Base-by-base conservation (phyloP, 2,888 invertebrate genomes). In the Drosophila affinis region DNA sequence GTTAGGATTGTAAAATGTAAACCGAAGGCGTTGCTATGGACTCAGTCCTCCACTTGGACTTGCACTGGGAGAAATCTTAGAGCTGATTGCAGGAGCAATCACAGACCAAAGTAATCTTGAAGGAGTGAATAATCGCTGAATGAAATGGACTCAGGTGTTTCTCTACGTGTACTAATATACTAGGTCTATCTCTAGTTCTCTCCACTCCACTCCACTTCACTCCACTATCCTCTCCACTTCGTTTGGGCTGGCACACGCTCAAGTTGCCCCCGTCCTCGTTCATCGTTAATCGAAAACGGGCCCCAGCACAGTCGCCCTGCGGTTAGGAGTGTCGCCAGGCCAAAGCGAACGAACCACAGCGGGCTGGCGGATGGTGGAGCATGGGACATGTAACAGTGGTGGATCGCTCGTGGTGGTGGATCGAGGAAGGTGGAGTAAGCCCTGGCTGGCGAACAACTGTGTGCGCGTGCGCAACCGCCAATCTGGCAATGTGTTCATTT, bases 1-100 rank as follows among this genome's bases (percentile, higher is more conserved):
- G 89, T 89, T 88, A 88, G 88, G 88, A 85, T 78, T 84, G 80
- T 81, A 85, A 87, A 85, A 87, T 81, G 85, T 88, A 79, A 83
- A 88, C 88, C 78, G 81, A 88, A 87, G 89, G 85, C 87, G 89
- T 87, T 81, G 87, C 78, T 77, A 55, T 44, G 63, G 57, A 62
- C 63, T 57, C 29, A 27, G 27, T 27, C 27, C 27, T 27, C 27
- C 27, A 27, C 27, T 29, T 29, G 72, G 48, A 46, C 29, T 46
- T 34, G 32, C 51, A 56, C 68, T 48, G 57, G 3, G 10, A 18
- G 34, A 59, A 58, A 48, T 47, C 14, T 5, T 3, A n/a, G 44
- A 17, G 7, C 1, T 14, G 3, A 1, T 9, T 29, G 7, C 29
- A 2, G 9, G 29, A 10, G 29, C 27, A 4, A 6, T 14, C 14